Evolutionary conservation across 2,888 invertebrate species (phyloP).

Genomic region (Caenorhabditis angaria): DNA sequence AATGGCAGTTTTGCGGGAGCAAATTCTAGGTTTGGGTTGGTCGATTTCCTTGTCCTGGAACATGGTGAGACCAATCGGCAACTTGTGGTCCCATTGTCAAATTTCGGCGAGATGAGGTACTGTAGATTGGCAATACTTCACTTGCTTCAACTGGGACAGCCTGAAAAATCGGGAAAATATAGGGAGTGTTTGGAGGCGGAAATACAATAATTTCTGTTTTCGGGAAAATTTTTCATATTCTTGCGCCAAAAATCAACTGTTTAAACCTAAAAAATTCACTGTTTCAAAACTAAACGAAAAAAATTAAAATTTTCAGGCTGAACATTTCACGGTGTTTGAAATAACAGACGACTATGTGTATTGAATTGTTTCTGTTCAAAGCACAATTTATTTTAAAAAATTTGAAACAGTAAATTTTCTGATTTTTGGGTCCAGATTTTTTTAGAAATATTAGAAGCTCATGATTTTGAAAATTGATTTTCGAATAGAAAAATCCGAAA

Average conservation of each 20-base stretch:
- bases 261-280: background rate
- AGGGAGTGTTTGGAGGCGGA: background rate
- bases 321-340: too few species aligned
- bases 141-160: slow-evolving; percentile 94
- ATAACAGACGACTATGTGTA: too few species aligned
- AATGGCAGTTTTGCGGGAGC: too few species aligned
- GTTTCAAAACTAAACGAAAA: too few species aligned
- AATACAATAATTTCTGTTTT: background rate
- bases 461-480: too few species aligned
- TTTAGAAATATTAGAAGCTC: too few species aligned
- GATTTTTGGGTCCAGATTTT: too few species aligned
- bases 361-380: too few species aligned
- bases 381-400: too few species aligned
- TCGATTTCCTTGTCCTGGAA: slow-evolving; percentile 60
- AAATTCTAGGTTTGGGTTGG: slow-evolving; percentile 41
- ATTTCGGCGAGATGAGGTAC: slow-evolving; percentile 79
- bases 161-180: slow-evolving; percentile 75
- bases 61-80: slow-evolving; percentile 68
- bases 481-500: too few species aligned
- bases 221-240: background rate
- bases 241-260: background rate
- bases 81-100: slow-evolving; percentile 65
- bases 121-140: slow-evolving; percentile 94
- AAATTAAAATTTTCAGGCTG: too few species aligned
- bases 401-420: too few species aligned